These are phyloP conservation scores for Pandemis heparana DNA, from an alignment of 2,888 invertebrate genomes.

Conservation along the genomic window DNA sequence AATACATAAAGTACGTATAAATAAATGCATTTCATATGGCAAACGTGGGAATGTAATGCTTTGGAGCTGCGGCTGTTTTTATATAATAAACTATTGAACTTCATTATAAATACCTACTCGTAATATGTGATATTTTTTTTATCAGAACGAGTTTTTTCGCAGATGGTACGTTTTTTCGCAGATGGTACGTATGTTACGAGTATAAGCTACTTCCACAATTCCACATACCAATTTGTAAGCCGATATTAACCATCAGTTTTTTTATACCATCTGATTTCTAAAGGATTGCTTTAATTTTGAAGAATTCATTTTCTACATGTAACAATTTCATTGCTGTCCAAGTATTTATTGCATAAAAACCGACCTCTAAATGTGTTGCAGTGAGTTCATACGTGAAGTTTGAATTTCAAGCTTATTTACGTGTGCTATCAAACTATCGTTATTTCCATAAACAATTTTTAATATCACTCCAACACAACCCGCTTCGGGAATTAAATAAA, in stretches of 20 bases:
- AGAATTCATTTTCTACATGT: too few relatives aligned
- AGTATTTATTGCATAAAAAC: neutral
- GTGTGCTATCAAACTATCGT: neutral
- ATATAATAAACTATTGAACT: neutral
- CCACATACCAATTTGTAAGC: too few relatives aligned
- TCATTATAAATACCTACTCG: neutral
- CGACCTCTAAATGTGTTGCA: neutral
- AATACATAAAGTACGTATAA: slow-evolving; percentile 55
- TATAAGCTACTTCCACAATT: too few relatives aligned
- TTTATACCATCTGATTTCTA: too few relatives aligned
- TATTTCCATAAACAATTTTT: neutral
- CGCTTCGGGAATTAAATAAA: slow-evolving; percentile 25
- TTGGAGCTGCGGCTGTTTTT: neutral
- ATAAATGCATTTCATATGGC: slow-evolving; percentile 80
- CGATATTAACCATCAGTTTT: too few relatives aligned
- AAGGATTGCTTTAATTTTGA: too few relatives aligned
- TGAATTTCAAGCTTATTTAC: neutral
- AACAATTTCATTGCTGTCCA: neutral
- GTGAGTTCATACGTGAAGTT: neutral
- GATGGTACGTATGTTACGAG: too few relatives aligned
- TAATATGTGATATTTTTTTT: neutral
- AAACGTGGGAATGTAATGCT: slow-evolving; percentile 69
- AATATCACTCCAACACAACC: slow-evolving; percentile 38
- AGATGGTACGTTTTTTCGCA: too few relatives aligned
- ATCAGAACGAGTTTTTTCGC: too few relatives aligned